Base-by-base conservation (phyloP, 2,888 invertebrate genomes). In the Drosophila niveifrons region DNA sequence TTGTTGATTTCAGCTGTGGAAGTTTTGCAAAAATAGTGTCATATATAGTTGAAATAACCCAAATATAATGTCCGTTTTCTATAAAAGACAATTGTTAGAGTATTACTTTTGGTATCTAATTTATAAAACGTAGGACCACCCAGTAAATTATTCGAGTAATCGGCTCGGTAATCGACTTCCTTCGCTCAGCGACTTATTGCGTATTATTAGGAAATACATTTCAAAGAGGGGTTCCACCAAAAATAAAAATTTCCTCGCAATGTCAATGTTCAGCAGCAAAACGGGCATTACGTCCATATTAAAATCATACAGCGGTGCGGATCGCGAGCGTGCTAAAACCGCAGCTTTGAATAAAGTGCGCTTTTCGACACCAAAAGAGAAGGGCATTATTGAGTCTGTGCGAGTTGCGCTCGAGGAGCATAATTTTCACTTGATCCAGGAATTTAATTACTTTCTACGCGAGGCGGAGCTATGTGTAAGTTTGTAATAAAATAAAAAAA, bases 311-410 rank as follows among this genome's bases (percentile, higher is more conserved):
- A 81, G 89, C 3, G 73, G 83, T n/a, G 72, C 75, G 1, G 91
- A 91, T 47, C 86, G 92, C 2, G 91, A 92, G 34, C 90, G 88
- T n/a, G 75, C 87, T 0, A 92, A 92, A 61, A 75, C 67, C 58
- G 82, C 87, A 1, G 80, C 86, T 3, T 77, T 91, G 3, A 92
- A 92, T 73, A 91, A 90, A 67, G 92, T 92, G 2, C 88, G 92
- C 7, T 92, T 92, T 56, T 69, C 84, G 3, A 80, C 87, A 39
- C 88, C 91, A 0, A 90, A 89, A 51, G 82, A 86, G 39, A 90
- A 89, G 58, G 90, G 91, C 3, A 61, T 92, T 0, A 17, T 66
- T 0, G 86, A 86, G 31, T 89, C 86, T 0, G 80, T 92, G 0
- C 82, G 86, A 8, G 73, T 80, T 3, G 90, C 89, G 0, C 34